Base-by-base conservation (phyloP, 2,888 invertebrate species). In the Clunio marinus region DNA sequence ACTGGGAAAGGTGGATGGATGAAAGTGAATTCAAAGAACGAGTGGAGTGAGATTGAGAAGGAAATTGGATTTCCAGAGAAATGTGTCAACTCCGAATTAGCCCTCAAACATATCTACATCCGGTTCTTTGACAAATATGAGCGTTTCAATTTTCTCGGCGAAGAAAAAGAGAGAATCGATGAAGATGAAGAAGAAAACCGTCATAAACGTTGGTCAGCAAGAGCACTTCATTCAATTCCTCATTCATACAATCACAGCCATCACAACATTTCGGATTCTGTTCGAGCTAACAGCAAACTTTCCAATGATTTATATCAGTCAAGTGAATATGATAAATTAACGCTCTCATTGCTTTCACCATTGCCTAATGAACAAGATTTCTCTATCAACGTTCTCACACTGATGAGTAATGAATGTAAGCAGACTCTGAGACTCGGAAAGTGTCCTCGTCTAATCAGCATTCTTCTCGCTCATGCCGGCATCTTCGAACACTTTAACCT, bases 311-410 rank as follows among this genome's bases (percentile, higher is more conserved):
- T 88, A 60, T 84, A 86, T 77, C 86, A 84, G 3, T 79, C 82
- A 0, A 87, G 89, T 1, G 91, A 92, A 74, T 93, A 92, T 76
- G 90, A 91, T 73, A 88, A 93, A 70, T 81, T 99, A 70, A 86
- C 93, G n/a, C 81, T 96, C 67, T 95, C 97, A 0, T 83, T 99
- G 41, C 81, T 95, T 66, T 94, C 94, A n/a, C 96, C 98, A 1
- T 83, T 99, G 77, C 97, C 98, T 4, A 99, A 99, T 78, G 98
- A 99, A 78, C 95, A 97, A 77, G 98, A 98, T 80, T 96, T 98
- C 78, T 96, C 96, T 25, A 89, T 99, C 74, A 98, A 98, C 78
- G 94, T 97, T 1, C 96, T 96, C 78, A 96, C 95, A 0, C 83
- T 99, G 70, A 83, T 99, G 72, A 95, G 96, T 4, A 96, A 95